Conservation (phyloP, 2,888 invertebrate genomes). For the Napeogenes inachia region DNA sequence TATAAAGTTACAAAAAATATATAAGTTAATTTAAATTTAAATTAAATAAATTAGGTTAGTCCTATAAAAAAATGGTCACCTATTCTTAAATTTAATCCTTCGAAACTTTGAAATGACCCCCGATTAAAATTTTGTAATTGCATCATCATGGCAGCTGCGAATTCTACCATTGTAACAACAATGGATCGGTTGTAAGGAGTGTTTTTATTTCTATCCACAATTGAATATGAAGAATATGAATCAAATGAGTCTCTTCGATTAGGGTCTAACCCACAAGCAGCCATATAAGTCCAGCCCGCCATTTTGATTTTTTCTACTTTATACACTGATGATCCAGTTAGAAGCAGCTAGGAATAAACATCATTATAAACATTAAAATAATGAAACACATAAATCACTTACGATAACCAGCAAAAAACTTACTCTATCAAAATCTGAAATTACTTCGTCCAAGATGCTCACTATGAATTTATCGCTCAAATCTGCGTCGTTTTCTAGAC, state of each 20-base stretch:
- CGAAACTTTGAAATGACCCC: constrained; percentile 77
- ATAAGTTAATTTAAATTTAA: too few species aligned
- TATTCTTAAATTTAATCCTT: constrained; percentile 83
- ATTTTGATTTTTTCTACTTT: constrained; percentile 97
- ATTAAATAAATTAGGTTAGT: too few species aligned
- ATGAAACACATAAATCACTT: not conserved
- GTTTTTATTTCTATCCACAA: constrained; percentile 49
- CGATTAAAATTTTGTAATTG: constrained; percentile 74
- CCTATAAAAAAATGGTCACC: constrained; percentile 65
- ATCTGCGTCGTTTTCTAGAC: constrained; percentile 81
- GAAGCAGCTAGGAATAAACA: constrained; percentile 75
- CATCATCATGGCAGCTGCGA: constrained; percentile 73
- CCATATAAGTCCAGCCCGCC: constrained; percentile 98
- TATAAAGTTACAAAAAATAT: too few species aligned
- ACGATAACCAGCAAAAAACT: constrained; percentile 27
- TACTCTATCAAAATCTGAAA: constrained; percentile 95
- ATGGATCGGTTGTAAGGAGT: constrained; percentile 61
- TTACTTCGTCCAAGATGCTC: constrained; percentile 90
- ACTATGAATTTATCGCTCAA: constrained; percentile 81
- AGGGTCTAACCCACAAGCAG: constrained; percentile 93
- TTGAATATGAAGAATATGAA: constrained; percentile 37
- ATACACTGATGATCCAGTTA: constrained; percentile 77
- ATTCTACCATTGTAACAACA: constrained; percentile 70
- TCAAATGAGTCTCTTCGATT: constrained; percentile 80
- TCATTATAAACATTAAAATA: not conserved